Evolutionary conservation across 2,113 vertebrate genomes (phyloP).

Genomic region (Fulica atra): DNA sequence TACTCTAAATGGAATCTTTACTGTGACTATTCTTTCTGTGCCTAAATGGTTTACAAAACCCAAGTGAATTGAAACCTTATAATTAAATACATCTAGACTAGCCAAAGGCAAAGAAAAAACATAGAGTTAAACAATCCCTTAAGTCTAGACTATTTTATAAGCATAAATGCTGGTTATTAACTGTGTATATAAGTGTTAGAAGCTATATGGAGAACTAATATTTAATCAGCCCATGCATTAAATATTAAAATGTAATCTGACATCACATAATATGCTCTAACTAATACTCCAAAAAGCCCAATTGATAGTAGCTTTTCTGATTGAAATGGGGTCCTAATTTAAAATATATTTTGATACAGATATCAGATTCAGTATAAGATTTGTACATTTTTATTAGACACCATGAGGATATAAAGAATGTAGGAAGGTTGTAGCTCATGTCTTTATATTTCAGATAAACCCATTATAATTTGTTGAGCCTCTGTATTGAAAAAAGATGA

Average conservation of each 20-base stretch:
- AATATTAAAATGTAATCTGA: conserved; percentile 25
- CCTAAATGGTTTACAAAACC: conserved; percentile 50
- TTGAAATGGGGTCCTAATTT: not conserved
- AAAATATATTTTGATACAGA: not conserved
- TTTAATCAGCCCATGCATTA: conserved; percentile 17
- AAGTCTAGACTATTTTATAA: conserved; percentile 6
- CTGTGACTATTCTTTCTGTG: conserved; percentile 8
- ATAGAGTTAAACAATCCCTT: conserved; percentile 6
- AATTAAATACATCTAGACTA: conserved; percentile 51
- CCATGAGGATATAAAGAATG: not conserved
- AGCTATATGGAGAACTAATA: not conserved
- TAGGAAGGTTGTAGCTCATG: not conserved
- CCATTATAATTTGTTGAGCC: not conserved
- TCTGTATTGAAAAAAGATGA: not conserved
- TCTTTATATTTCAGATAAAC: not conserved
- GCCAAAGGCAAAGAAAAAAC: conserved; percentile 31
- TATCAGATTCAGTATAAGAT: not conserved
- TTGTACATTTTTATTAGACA: not conserved
- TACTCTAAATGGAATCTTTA: not conserved
- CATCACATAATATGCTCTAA: not conserved
- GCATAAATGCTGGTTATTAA: conserved; percentile 32
- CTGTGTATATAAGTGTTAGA: conserved; percentile 8
- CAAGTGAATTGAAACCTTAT: conserved; percentile 30
- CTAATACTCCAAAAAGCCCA: not conserved
- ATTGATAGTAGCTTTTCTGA: not conserved